A percentile compares a stretch with the other conserved stretches of the same genome.
Evolutionary conservation across 35 echinoderm and acorn worm species (phyloP).

Genomic region (Nesometra sesokonis): DNA sequence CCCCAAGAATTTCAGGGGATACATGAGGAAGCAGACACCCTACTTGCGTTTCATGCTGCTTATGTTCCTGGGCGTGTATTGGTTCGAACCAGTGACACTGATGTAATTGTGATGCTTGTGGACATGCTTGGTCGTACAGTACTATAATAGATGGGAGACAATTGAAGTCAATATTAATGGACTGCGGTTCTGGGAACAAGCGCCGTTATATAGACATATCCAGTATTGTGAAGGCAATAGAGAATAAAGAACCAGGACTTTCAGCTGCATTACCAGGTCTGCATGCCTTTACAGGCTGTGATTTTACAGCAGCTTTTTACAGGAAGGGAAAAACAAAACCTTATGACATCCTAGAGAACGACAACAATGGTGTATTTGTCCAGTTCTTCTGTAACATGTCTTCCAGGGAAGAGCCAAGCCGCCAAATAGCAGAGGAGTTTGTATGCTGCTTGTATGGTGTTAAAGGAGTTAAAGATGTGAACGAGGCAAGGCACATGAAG

Average conservation of each 20-base stretch:
- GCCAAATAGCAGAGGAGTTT: background rate
- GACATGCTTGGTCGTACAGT: too few species aligned
- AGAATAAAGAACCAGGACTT: constrained; percentile 32
- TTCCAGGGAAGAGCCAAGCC: constrained; percentile 3
- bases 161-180: too few species aligned
- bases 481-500: background rate
- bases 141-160: too few species aligned
- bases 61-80: constrained; percentile 12
- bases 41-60: constrained; percentile 35
- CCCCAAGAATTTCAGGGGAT: constrained; percentile 42
- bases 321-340: background rate
- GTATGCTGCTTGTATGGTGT: background rate
- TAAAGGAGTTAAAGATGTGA: background rate
- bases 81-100: background rate
- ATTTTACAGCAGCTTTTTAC: too few species aligned
- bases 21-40: constrained; percentile 66
- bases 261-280: background rate
- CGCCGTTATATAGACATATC: constrained; percentile 35
- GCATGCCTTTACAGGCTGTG: too few species aligned
- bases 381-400: background rate
- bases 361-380: background rate
- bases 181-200: constrained; percentile 38
- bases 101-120: too few species aligned
- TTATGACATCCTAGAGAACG: background rate
- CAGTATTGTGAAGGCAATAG: constrained; percentile 29